Conservation (phyloP, 2,888 invertebrate species). For the Helicoverpa assulta region DNA sequence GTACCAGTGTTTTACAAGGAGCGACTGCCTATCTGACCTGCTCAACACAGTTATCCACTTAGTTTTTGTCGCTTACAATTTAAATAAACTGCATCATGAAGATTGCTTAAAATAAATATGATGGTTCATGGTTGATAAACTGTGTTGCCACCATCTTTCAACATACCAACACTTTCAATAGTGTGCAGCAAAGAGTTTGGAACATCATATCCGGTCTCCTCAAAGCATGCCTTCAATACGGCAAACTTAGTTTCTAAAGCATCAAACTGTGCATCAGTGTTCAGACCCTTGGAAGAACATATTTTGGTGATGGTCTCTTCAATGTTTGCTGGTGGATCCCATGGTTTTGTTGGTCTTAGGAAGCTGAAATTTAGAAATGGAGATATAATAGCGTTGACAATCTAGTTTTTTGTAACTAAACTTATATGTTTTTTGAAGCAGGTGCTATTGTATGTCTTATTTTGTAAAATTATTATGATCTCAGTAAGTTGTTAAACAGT, state of each 20-base stretch:
- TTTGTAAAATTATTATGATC: too few species aligned
- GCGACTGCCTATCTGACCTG: too few species aligned
- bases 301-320: constrained; percentile 91
- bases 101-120: neutral
- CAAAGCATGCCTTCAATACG: constrained; percentile 92
- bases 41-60: too few species aligned
- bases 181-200: constrained; percentile 95
- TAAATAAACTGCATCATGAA: neutral
- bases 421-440: too few species aligned
- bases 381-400: too few species aligned
- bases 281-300: constrained; percentile 89
- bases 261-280: constrained; percentile 82
- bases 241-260: constrained; percentile 91
- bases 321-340: constrained; percentile 93
- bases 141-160: neutral
- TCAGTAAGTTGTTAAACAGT: too few species aligned
- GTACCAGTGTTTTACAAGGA: too few species aligned
- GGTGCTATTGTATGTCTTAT: too few species aligned
- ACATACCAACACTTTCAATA: constrained; percentile 93
- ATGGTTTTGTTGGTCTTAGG: constrained; percentile 93
- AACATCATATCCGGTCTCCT: constrained; percentile 93
- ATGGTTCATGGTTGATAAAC: neutral
- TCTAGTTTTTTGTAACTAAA: too few species aligned
- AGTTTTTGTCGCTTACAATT: neutral
- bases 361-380: constrained; percentile 89